Percentiles rank a stretch among this genome's conserved stretches.
Conservation (phyloP, 2,888 invertebrate species). For the Cistogaster globosa region DNA sequence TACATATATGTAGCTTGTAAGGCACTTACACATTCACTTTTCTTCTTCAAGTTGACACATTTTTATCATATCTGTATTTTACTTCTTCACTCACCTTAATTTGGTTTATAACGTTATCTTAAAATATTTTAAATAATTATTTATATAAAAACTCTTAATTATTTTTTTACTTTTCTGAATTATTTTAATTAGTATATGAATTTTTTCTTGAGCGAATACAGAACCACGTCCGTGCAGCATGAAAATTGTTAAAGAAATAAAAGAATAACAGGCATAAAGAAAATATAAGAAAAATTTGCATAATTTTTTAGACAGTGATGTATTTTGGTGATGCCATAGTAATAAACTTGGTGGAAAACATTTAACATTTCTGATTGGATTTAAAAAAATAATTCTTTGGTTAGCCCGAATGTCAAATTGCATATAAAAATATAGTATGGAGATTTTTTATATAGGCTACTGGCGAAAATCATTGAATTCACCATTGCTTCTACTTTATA, state of each 20-base stretch:
- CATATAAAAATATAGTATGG: too few relatives aligned
- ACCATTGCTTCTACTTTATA: too few relatives aligned
- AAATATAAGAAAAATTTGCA: slow-evolving; percentile 57
- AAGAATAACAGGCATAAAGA: slow-evolving; percentile 44
- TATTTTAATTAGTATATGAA: slow-evolving; percentile 51
- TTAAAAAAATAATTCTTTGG: too few relatives aligned
- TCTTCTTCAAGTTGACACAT: slow-evolving; percentile 58
- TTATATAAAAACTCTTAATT: background rate
- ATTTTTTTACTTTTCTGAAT: slow-evolving; percentile 32
- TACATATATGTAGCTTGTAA: slow-evolving; percentile 9
- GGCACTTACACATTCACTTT: slow-evolving; percentile 42
- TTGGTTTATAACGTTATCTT: slow-evolving; percentile 63
- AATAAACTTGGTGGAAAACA: background rate
- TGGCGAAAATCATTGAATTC: too few relatives aligned
- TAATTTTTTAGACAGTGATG: slow-evolving; percentile 55
- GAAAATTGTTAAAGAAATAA: slow-evolving; percentile 62
- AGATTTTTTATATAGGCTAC: too few relatives aligned
- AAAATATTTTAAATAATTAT: slow-evolving; percentile 5
- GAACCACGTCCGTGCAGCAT: slow-evolving; percentile 45
- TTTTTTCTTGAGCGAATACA: slow-evolving; percentile 23
- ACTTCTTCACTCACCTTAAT: slow-evolving; percentile 66
- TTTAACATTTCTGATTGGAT: background rate
- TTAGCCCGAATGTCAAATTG: too few relatives aligned
- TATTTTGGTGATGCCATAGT: slow-evolving; percentile 20
- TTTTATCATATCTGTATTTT: slow-evolving; percentile 42